Percentiles rank a stretch among this genome's conserved stretches.
These are phyloP conservation scores for Coryphaenoides rupestris DNA, from an alignment of 2,113 vertebrate genomes.

Conservation along the genomic window DNA sequence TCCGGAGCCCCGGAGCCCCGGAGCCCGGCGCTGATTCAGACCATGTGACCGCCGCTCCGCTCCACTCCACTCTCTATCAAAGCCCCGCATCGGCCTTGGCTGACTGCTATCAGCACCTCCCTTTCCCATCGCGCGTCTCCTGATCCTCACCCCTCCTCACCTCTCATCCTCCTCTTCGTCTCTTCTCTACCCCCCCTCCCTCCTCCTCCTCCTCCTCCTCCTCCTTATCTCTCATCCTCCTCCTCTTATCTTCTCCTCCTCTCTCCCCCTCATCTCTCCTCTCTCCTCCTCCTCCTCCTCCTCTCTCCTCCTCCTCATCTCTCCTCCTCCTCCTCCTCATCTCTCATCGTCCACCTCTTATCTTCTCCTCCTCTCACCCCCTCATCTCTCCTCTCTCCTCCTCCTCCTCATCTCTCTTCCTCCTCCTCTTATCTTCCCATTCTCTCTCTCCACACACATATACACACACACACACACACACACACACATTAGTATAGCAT, in stretches of 20 bases:
- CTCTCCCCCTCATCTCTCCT: no score
- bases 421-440: no score
- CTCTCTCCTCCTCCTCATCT: background rate
- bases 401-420: no score
- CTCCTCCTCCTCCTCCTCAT: background rate
- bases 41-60: slow-evolving; percentile 37
- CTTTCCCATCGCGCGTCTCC: slow-evolving; percentile 3
- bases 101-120: slow-evolving; percentile 10
- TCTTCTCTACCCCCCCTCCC: no score
- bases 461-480: no score
- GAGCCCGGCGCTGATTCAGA: slow-evolving; percentile 46
- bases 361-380: no score
- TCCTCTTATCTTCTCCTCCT: slow-evolving; percentile 3
- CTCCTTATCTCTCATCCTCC: background rate
- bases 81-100: slow-evolving; percentile 27
- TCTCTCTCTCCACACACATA: no score
- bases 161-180: background rate
- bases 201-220: no score
- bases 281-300: slow-evolving; percentile 10
- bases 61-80: slow-evolving; percentile 9
- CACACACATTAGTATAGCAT: no score
- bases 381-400: no score
- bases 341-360: no score
- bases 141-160: background rate
- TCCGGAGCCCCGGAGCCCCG: slow-evolving; percentile 30